A percentile compares a stretch with the other conserved stretches of the same genome.
Evolutionary conservation across 2,888 invertebrate species (phyloP).

Genomic region (Exephanes ischioxanthus): DNA sequence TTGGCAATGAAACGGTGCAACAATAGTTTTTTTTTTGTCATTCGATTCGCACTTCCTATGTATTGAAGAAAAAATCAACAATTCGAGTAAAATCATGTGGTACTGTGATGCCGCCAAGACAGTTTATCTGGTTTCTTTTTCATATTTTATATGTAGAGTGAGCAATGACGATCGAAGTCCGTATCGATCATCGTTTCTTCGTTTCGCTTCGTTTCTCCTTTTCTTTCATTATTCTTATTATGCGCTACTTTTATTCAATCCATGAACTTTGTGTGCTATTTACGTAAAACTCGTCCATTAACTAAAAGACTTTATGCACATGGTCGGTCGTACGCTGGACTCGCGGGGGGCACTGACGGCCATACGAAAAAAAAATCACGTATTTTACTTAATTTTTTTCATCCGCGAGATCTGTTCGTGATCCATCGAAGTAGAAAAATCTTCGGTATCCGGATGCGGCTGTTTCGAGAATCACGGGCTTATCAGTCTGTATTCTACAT

Average conservation of each 20-base stretch:
- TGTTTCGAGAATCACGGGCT: slow-evolving; percentile 33
- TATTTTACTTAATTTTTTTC: neutral
- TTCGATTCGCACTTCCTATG: slow-evolving; percentile 33
- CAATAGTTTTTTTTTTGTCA: slow-evolving; percentile 45
- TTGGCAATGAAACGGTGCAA: slow-evolving; percentile 59
- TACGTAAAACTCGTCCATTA: slow-evolving; percentile 43
- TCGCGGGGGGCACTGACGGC: slow-evolving; percentile 17
- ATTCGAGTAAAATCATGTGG: slow-evolving; percentile 45
- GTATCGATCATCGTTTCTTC: slow-evolving; percentile 2
- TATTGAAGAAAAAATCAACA: slow-evolving; percentile 48
- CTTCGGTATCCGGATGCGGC: slow-evolving; percentile 25
- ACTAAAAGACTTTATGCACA: slow-evolving; percentile 40
- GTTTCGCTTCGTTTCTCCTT: slow-evolving; percentile 9
- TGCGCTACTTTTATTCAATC: slow-evolving; percentile 50
- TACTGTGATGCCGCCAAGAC: slow-evolving; percentile 43
- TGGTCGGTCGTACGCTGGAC: slow-evolving; percentile 43
- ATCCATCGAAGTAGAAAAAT: slow-evolving; percentile 49
- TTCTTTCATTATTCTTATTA: slow-evolving; percentile 51
- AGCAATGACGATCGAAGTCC: slow-evolving; percentile 54
- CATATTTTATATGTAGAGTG: slow-evolving; percentile 46
- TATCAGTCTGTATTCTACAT: slow-evolving; percentile 21
- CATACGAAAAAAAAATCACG: slow-evolving; percentile 5
- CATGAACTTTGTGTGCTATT: slow-evolving; percentile 59
- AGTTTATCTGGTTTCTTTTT: slow-evolving; percentile 42
- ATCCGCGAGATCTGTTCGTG: slow-evolving; percentile 12